A percentile compares a stretch with the other conserved stretches of the same genome.
These are phyloP conservation scores for Acanthopagrus latus DNA, from an alignment of 2,797 vertebrate species.

Conservation along the genomic window DNA sequence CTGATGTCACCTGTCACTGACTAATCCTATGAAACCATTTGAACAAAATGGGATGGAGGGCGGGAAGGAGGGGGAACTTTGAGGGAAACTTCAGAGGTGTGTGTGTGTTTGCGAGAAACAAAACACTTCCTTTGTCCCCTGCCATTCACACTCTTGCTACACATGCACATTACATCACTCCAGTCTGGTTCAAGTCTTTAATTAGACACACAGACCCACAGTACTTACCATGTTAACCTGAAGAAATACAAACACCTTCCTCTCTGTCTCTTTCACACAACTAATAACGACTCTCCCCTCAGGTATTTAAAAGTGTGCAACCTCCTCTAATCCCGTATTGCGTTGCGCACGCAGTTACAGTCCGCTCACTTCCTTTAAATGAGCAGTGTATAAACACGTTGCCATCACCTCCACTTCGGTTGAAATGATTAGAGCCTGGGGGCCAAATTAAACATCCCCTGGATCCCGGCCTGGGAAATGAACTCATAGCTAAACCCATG, in stretches of 20 bases:
- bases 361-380: conserved; percentile 56
- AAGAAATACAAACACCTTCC: conserved; percentile 10
- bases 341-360: conserved; percentile 20
- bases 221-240: conserved; percentile 9
- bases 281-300: conserved; percentile 37
- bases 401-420: conserved; percentile 71
- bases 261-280: conserved; percentile 14
- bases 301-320: conserved; percentile 39
- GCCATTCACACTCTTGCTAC: conserved; percentile 30
- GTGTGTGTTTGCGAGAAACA: conserved; percentile 17
- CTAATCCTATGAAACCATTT: conserved; percentile 60
- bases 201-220: conserved; percentile 28
- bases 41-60: conserved; percentile 35
- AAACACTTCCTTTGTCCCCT: conserved; percentile 43
- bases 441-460: conserved; percentile 80
- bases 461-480: conserved; percentile 72
- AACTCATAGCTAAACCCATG: conserved; percentile 78
- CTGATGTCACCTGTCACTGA: conserved; percentile 74
- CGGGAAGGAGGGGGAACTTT: conserved; percentile 29
- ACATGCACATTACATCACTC: conserved; percentile 45
- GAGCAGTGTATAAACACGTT: conserved; percentile 68
- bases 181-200: conserved; percentile 36
- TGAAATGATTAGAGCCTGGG: conserved; percentile 54
- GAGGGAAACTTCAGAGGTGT: conserved; percentile 50
- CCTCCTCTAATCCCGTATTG: conserved; percentile 37